A percentile compares a stretch with the other conserved stretches of the same genome.
Evolutionary conservation across 2,113 vertebrate species (phyloP).

Genomic region (Lepus europaeus): DNA sequence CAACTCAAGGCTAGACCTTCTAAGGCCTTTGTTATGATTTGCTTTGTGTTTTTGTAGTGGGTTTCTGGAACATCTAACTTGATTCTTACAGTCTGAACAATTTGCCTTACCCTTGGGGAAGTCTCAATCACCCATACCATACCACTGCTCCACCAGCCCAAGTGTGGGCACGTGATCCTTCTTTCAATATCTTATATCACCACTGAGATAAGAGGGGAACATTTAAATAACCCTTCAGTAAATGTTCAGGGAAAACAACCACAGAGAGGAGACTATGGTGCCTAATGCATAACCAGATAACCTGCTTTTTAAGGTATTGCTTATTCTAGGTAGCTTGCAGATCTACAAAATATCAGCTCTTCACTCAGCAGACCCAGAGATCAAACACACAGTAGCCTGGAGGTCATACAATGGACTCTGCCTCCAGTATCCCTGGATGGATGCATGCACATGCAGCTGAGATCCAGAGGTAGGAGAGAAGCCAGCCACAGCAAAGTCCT

Average conservation of each 20-base stretch:
- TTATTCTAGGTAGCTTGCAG: conserved; percentile 8
- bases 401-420: background rate
- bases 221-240: conserved; percentile 56
- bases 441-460: background rate
- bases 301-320: background rate
- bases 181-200: conserved; percentile 60
- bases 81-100: background rate
- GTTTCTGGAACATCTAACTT: background rate
- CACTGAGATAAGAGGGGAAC: conserved; percentile 37
- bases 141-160: background rate
- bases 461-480: background rate
- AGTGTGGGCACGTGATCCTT: conserved; percentile 43
- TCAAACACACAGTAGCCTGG: background rate
- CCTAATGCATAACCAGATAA: background rate
- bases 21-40: background rate
- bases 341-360: background rate
- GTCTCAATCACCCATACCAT: background rate
- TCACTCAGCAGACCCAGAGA: background rate
- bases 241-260: conserved; percentile 38
- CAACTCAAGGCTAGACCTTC: background rate
- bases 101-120: conserved; percentile 26
- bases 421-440: background rate
- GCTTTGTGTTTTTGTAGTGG: background rate
- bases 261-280: background rate
- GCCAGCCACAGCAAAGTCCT: background rate